Evolutionary conservation across 2,113 vertebrate genomes (phyloP).

Genomic region (Turnix velox): DNA sequence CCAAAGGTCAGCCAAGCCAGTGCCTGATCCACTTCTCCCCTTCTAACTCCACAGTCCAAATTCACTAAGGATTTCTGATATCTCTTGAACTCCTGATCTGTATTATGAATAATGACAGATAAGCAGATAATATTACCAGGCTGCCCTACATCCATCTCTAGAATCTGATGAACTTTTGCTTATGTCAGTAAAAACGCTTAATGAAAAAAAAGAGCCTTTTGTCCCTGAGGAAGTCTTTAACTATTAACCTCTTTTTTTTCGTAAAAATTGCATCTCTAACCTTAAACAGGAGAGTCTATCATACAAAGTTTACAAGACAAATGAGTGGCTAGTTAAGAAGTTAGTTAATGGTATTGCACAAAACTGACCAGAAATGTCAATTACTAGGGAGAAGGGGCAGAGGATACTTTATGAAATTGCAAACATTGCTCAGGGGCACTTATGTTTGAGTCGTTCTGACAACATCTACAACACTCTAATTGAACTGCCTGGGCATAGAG

Average conservation of each 20-base stretch:
- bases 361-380: neutral
- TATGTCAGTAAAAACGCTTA: neutral
- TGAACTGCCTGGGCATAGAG: constrained; percentile 70
- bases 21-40: neutral
- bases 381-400: constrained; percentile 58
- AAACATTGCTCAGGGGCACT: constrained; percentile 71
- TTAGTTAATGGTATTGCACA: constrained; percentile 73
- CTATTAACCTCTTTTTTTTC: constrained; percentile 8
- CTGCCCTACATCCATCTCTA: neutral
- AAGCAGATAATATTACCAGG: neutral
- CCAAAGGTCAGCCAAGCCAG: neutral
- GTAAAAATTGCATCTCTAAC: neutral
- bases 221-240: neutral
- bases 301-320: constrained; percentile 49
- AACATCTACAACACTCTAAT: constrained; percentile 71
- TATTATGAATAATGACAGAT: constrained; percentile 7
- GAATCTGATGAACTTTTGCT: neutral
- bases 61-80: neutral
- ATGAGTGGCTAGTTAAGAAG: constrained; percentile 29
- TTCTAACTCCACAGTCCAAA: neutral
- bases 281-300: neutral
- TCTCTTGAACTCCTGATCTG: neutral
- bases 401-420: constrained; percentile 72
- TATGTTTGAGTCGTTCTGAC: constrained; percentile 71
- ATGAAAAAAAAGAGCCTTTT: neutral